A percentile compares a stretch with the other conserved stretches of the same genome.
phyloP scores from a whole-genome alignment of 2,888 invertebrate species.

The Diaprepes abbreviatus region DNA sequence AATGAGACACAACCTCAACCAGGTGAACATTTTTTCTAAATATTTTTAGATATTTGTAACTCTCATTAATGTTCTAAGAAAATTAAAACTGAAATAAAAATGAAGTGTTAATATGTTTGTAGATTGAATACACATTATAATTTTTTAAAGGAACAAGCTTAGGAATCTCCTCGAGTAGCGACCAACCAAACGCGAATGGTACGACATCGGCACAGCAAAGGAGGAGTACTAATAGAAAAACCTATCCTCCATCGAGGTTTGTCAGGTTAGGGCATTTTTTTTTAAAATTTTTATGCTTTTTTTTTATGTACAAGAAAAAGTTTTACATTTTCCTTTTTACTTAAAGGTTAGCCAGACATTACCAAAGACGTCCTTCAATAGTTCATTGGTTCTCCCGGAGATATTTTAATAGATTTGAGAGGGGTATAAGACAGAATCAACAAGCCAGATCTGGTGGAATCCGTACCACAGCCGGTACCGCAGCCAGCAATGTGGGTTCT shows the following conservation, averaged over 20 bases:
- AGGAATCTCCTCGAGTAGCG: conserved; percentile 25
- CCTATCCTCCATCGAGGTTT: conserved; percentile 62
- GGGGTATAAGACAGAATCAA: conserved; percentile 43
- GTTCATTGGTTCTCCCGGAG: conserved; percentile 59
- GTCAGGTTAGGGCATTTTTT: conserved; percentile 49
- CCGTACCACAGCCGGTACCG: conserved; percentile 28
- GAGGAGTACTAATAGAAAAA: conserved; percentile 58
- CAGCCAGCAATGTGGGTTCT: conserved; percentile 18
- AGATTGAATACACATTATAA: neutral
- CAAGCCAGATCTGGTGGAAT: conserved; percentile 33
- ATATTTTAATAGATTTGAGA: conserved; percentile 53
- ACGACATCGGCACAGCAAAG: conserved; percentile 45
- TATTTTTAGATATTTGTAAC: neutral
- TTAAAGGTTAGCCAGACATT: conserved; percentile 58
- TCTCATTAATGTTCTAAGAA: too few relatives aligned
- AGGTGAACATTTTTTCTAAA: conserved; percentile 1
- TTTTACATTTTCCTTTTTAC: neutral
- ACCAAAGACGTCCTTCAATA: conserved; percentile 56
- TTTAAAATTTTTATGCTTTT: too few relatives aligned
- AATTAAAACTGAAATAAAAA: neutral
- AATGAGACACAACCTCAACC: conserved; percentile 25
- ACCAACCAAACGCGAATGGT: conserved; percentile 36
- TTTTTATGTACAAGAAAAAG: neutral
- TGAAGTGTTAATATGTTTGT: neutral
- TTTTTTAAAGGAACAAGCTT: conserved; percentile 35